These are phyloP conservation scores for Bos indicus DNA, from an alignment of 2,113 vertebrate genomes.

Conservation along the genomic window DNA sequence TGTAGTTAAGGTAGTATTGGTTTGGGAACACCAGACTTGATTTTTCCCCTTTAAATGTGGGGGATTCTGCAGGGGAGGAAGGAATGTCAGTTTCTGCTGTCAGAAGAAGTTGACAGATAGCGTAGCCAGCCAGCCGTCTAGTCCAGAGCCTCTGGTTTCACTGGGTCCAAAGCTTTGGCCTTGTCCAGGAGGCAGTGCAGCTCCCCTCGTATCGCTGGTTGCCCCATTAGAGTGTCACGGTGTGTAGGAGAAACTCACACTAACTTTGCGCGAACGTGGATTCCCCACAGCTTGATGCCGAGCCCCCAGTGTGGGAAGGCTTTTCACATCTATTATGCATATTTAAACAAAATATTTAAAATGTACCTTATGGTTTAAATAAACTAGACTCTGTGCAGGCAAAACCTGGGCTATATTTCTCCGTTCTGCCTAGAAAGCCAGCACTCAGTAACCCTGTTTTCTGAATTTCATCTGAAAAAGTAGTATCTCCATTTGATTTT, in stretches of 20 bases:
- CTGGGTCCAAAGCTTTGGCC: neutral
- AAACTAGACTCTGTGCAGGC: neutral
- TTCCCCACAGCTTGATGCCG: neutral
- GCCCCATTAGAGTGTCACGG: neutral
- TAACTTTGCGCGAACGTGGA: neutral
- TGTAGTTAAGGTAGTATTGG: neutral
- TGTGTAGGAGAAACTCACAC: neutral
- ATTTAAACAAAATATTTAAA: neutral
- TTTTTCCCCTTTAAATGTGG: neutral
- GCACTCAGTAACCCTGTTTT: neutral
- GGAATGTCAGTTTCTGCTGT: neutral
- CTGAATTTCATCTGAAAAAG: conserved; percentile 5
- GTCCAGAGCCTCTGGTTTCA: neutral
- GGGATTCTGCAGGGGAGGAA: neutral
- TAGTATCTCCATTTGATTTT: neutral
- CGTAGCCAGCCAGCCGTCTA: neutral
- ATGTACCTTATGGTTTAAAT: neutral
- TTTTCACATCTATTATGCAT: neutral
- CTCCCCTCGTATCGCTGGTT: neutral
- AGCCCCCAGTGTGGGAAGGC: neutral
- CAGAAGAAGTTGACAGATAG: neutral
- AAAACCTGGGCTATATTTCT: neutral
- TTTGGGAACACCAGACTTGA: neutral
- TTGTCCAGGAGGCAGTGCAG: neutral
- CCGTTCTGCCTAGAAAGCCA: neutral